phyloP scores from a whole-genome alignment of 2,888 invertebrate genomes.

The Ligdia adustata region DNA sequence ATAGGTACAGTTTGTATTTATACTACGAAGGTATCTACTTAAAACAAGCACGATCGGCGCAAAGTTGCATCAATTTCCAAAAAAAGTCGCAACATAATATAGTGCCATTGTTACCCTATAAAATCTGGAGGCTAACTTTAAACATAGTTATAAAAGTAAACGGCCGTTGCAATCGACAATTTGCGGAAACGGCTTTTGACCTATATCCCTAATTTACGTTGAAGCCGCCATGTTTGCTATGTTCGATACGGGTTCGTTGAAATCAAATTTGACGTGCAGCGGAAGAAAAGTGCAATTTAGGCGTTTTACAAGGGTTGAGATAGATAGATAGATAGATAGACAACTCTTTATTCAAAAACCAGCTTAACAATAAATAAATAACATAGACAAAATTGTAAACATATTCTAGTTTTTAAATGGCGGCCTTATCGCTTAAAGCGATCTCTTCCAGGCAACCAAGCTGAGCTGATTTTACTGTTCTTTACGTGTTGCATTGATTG shows the following conservation, averaged over 20 bases:
- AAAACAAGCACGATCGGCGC: background rate
- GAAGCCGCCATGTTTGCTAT: conserved; percentile 45
- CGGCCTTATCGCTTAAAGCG: too few relatives aligned
- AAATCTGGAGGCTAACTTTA: conserved; percentile 25
- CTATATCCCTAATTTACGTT: conserved; percentile 56
- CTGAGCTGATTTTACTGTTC: too few relatives aligned
- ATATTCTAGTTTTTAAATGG: too few relatives aligned
- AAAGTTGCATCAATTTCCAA: background rate
- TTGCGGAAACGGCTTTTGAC: conserved; percentile 48
- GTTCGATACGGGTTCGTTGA: conserved; percentile 42
- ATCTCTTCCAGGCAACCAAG: too few relatives aligned
- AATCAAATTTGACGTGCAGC: conserved; percentile 50
- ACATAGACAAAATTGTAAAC: too few relatives aligned
- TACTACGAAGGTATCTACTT: background rate
- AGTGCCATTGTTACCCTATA: conserved; percentile 25
- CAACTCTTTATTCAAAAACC: too few relatives aligned
- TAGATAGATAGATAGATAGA: too few relatives aligned
- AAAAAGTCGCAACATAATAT: background rate
- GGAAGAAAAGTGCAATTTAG: conserved; percentile 60
- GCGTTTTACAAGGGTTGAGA: conserved; percentile 39
- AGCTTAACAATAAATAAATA: too few relatives aligned
- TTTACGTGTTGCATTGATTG: too few relatives aligned
- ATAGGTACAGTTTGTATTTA: too few relatives aligned
- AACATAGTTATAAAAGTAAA: conserved; percentile 36
- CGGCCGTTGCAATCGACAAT: conserved; percentile 35